Conservation (phyloP, 2,797 vertebrate genomes). For the Dendrocincla tyrannina region DNA sequence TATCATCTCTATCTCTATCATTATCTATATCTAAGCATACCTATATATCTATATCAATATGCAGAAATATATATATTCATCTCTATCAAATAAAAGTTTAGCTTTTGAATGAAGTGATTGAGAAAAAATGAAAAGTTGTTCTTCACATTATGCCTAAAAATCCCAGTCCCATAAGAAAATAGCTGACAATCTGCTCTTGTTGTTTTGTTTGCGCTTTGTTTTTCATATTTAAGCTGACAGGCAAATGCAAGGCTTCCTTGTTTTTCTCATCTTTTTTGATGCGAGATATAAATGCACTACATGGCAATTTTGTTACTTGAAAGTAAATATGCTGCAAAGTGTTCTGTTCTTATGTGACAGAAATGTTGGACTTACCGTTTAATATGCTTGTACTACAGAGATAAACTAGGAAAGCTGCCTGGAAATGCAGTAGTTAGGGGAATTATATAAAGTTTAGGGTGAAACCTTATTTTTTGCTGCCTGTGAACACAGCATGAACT, state of each 20-base stretch:
- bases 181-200: neutral
- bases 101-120: rapidly evolving
- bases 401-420: neutral
- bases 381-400: neutral
- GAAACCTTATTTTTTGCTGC: neutral
- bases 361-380: neutral
- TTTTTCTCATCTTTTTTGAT: neutral
- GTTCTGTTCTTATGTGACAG: neutral
- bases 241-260: neutral
- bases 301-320: neutral
- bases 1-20: neutral
- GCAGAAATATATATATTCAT: too few relatives aligned
- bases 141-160: neutral
- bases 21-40: neutral
- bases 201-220: neutral
- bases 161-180: neutral
- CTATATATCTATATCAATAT: neutral
- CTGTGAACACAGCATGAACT: neutral
- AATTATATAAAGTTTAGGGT: neutral
- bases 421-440: neutral
- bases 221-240: neutral
- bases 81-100: neutral
- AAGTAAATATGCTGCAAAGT: neutral
- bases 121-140: neutral
- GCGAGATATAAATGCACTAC: neutral